Conservation (phyloP, 2,888 invertebrate species). For the Epiblema foenella region DNA sequence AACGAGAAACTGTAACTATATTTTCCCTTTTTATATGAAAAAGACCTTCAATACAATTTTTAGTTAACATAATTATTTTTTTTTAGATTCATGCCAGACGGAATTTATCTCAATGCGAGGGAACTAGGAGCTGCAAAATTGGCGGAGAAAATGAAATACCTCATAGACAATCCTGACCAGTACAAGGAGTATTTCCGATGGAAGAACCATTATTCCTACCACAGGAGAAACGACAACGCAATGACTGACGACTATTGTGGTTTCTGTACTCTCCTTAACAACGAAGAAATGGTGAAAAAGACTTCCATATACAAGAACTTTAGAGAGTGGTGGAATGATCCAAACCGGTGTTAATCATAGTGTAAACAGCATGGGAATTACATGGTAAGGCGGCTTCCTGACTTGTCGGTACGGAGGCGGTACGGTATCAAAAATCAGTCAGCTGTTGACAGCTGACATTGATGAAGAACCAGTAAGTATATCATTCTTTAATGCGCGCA, state of each 20-base stretch:
- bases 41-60: background rate
- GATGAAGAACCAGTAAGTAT: no score
- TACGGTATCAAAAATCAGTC: no score
- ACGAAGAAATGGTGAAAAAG: conserved; percentile 57
- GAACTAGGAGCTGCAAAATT: conserved; percentile 57
- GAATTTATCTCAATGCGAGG: conserved; percentile 68
- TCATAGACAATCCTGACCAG: conserved; percentile 61
- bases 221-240: conserved; percentile 55
- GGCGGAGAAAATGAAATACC: conserved; percentile 62
- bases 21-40: background rate
- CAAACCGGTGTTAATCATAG: conserved; percentile 28
- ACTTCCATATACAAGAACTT: conserved; percentile 61
- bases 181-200: conserved; percentile 72
- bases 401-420: no score
- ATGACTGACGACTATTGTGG: conserved; percentile 73
- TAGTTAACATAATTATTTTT: conserved; percentile 1
- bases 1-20: background rate
- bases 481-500: no score
- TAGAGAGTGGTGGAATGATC: conserved; percentile 68
- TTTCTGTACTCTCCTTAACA: conserved; percentile 67
- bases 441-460: no score
- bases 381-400: no score
- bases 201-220: conserved; percentile 70
- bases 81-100: conserved; percentile 75
- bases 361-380: background rate